A percentile compares a stretch with the other conserved stretches of the same genome.
These are phyloP conservation scores for Pheosia gnoma DNA, from an alignment of 2,888 invertebrate genomes.

Conservation along the genomic window DNA sequence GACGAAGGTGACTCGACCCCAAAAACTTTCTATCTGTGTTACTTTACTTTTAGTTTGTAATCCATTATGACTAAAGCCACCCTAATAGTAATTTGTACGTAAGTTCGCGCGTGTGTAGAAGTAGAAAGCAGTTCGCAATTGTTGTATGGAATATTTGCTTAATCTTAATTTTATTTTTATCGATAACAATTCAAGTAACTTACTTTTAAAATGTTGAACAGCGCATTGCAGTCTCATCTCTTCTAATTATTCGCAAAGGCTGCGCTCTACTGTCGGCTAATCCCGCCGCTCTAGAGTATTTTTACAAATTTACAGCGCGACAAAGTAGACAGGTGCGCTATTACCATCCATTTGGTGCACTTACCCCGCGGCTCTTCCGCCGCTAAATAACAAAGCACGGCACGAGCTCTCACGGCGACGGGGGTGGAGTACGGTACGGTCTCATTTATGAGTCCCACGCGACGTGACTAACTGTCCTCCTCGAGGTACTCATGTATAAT, in stretches of 20 bases:
- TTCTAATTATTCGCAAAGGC: neutral
- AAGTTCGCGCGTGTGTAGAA: no score
- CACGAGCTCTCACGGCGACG: conserved; percentile 12
- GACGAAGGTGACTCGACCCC: no score
- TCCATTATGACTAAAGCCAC: no score
- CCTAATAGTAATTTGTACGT: no score
- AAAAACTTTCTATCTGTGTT: no score
- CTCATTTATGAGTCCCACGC: conserved; percentile 42
- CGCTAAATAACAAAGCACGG: conserved; percentile 52
- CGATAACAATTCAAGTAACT: no score
- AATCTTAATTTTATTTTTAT: no score
- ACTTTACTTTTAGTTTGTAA: no score
- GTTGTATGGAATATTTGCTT: no score
- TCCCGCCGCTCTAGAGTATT: conserved; percentile 26
- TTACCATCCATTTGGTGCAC: conserved; percentile 59
- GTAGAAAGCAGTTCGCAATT: no score
- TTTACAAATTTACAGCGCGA: conserved; percentile 41
- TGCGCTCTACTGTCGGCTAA: conserved; percentile 2
- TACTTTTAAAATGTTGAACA: no score
- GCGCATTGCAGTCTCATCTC: neutral
- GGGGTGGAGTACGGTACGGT: conserved; percentile 13
- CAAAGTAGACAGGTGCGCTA: conserved; percentile 37
- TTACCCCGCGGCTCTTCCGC: conserved; percentile 37
- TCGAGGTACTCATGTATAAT: conserved; percentile 32
- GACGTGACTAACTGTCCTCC: conserved; percentile 34